Evolutionary conservation across 37 sponge, comb jelly and placozoan genomes (phyloP), one percentile per base, ranked within the genome.

Genomic region (Eunapius fragilis): DNA sequence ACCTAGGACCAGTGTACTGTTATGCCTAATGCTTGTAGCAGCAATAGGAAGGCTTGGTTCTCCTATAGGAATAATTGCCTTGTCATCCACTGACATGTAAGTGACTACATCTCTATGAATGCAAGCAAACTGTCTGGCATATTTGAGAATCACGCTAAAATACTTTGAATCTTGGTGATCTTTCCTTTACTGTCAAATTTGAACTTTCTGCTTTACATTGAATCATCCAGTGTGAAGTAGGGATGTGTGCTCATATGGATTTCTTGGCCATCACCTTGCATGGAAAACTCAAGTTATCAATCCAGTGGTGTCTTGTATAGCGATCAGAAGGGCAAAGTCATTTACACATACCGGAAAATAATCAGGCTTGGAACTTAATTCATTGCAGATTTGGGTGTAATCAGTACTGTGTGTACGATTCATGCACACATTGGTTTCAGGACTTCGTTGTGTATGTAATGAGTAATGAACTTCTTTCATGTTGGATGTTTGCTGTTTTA

Each of bases 11-110:
- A 76, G 26, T 27, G 77, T 28, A 25, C 37, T 28, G 11, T 76
- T 76, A 76, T 76, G 77, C 6, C 77, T 5, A 28, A 36, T 79
- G n/a, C 36, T 49, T 45, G n/a, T 49, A 47, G 67, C 41, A 25
- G 79, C 36, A 79, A 79, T 49, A 32, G 79, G 79, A 26, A 79
- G 79, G 67, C 79, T 49, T 32, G 79, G 79, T 28, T 79, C 79
- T 19, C 79, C 79, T 45, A 79, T 12, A n/a, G 79, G 58, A 26
- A 79, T 45, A 24, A 7, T 81, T 34, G 81, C 81, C 37, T 81
- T 67, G 37, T 81, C 81, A 81, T 81, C 81, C 14, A 81, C 71
- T 13, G 81, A 81, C 22, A 33, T 25, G 5, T 81, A 81, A 19
- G 69, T 26, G 23, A 30, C 69, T 68, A 69, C 25, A 26, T 26